phyloP scores from a whole-genome alignment of 2,888 invertebrate species.

The Yponomeuta plumbellus region DNA sequence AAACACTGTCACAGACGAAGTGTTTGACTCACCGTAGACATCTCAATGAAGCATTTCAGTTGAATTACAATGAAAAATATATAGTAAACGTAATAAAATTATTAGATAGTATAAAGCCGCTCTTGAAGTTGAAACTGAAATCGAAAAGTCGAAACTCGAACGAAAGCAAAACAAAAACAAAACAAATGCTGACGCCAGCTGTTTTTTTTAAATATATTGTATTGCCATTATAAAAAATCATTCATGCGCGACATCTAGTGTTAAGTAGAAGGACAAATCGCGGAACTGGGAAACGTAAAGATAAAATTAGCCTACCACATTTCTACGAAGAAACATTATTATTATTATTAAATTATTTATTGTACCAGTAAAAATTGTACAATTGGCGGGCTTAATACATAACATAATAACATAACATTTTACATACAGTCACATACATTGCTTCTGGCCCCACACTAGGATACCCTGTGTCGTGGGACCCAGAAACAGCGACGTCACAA shows the following conservation, averaged over 20 bases:
- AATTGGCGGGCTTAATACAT: too few species aligned
- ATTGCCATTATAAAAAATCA: neutral
- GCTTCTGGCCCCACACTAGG: too few species aligned
- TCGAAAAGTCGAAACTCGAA: neutral
- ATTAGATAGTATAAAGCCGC: neutral
- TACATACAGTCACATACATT: too few species aligned
- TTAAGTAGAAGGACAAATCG: too few species aligned
- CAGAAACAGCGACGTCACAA: too few species aligned
- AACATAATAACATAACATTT: too few species aligned
- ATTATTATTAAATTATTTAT: too few species aligned
- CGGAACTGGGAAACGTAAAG: too few species aligned
- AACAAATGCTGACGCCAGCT: neutral
- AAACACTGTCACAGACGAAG: neutral
- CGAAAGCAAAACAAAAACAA: neutral
- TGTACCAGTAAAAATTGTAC: too few species aligned
- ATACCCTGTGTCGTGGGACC: too few species aligned
- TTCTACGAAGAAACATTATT: too few species aligned
- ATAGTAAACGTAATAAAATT: neutral
- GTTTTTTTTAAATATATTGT: neutral
- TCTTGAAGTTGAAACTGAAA: neutral
- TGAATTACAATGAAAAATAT: neutral
- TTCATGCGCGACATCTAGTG: neutral
- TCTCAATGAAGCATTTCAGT: neutral
- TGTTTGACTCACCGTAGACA: neutral
- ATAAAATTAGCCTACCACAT: too few species aligned